phyloP scores from a whole-genome alignment of 2,797 vertebrate genomes.

The Erithacus rubecula region DNA sequence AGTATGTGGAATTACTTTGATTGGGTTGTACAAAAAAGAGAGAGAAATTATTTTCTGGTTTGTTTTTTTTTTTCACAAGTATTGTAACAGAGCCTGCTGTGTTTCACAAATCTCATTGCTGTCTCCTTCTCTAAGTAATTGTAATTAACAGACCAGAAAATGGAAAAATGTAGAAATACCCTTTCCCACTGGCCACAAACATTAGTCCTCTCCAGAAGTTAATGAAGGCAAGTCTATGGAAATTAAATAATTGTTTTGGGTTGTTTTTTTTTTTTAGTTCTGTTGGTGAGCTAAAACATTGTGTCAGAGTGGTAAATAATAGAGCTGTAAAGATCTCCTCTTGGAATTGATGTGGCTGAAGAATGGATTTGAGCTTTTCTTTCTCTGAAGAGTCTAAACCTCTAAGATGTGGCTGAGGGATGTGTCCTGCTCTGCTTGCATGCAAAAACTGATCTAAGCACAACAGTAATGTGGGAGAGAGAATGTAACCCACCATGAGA shows the following conservation, averaged over 20 bases:
- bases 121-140: neutral
- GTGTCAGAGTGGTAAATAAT: neutral
- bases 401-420: neutral
- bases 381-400: neutral
- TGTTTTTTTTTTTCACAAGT: neutral
- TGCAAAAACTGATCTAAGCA: neutral
- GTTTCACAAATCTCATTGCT: neutral
- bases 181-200: neutral
- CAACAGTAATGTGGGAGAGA: neutral
- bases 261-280: neutral
- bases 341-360: neutral
- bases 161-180: slow-evolving; percentile 42
- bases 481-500: neutral
- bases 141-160: slow-evolving; percentile 41
- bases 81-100: neutral
- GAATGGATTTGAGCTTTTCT: neutral
- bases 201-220: neutral
- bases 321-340: neutral
- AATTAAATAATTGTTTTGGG: neutral
- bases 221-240: neutral
- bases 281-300: neutral
- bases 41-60: neutral
- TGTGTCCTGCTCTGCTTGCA: neutral
- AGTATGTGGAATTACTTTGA: neutral
- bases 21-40: neutral